phyloP scores from a whole-genome alignment of 2,888 invertebrate species.

The Eueremaeus valkanovi region DNA sequence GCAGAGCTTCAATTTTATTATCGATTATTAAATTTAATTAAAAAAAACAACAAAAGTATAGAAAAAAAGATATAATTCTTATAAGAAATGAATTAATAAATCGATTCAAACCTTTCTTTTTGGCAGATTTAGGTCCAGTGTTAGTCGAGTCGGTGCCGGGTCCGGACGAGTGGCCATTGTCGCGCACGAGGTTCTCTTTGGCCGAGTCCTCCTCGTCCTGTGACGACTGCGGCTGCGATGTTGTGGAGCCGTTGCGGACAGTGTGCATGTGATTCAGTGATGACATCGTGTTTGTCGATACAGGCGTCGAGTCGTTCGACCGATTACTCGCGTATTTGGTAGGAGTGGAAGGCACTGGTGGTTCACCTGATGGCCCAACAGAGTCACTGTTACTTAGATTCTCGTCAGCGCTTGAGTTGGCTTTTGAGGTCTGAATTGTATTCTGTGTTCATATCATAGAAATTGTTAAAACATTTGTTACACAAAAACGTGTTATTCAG shows the following conservation, averaged over 20 bases:
- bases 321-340: neutral
- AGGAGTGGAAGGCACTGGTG: conserved; percentile 20
- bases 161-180: conserved; percentile 38
- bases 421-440: conserved; percentile 2
- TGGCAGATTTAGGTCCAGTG: conserved; percentile 25
- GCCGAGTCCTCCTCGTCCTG: conserved; percentile 45
- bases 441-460: no score
- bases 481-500: no score
- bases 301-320: neutral
- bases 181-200: conserved; percentile 43
- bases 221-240: conserved; percentile 39
- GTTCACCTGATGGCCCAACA: neutral
- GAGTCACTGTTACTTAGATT: neutral
- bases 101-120: conserved; percentile 43
- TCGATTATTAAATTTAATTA: no score
- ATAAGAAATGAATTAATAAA: no score
- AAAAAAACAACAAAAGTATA: no score
- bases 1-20: no score
- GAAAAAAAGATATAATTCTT: no score
- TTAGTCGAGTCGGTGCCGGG: conserved; percentile 36
- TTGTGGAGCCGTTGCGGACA: neutral
- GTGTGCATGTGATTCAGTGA: conserved; percentile 2
- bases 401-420: conserved; percentile 1
- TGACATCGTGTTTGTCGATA: neutral
- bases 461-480: no score